A percentile compares a stretch with the other conserved stretches of the same genome.
phyloP scores from a whole-genome alignment of 2,113 vertebrate species.

The Jacana jacana region DNA sequence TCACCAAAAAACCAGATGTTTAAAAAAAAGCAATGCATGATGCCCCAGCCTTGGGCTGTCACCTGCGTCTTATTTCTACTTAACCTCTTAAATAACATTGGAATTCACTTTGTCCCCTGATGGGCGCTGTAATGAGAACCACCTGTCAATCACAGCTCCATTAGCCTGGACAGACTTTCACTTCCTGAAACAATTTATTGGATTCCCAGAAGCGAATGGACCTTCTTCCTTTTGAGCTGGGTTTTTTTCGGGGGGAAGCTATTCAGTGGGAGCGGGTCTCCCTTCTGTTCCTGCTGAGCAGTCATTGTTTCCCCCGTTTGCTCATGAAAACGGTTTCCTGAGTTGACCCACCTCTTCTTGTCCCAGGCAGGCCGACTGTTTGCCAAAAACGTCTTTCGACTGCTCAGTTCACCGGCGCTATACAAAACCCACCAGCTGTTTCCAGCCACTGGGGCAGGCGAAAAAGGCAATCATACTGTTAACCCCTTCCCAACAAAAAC shows the following conservation, averaged over 20 bases:
- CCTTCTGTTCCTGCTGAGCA: slow-evolving; percentile 74
- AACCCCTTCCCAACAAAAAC: slow-evolving; percentile 47
- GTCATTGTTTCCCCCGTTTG: slow-evolving; percentile 82
- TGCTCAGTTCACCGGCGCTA: slow-evolving; percentile 58
- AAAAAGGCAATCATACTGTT: background rate
- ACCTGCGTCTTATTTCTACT: slow-evolving; percentile 70
- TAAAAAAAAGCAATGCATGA: background rate
- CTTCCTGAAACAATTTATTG: slow-evolving; percentile 85
- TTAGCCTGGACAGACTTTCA: slow-evolving; percentile 79
- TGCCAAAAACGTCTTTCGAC: slow-evolving; percentile 70
- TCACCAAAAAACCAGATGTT: background rate
- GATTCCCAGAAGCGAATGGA: slow-evolving; percentile 77
- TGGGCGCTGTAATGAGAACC: slow-evolving; percentile 78
- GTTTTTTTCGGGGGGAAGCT: slow-evolving; percentile 61
- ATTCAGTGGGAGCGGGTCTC: slow-evolving; percentile 74
- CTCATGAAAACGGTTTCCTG: slow-evolving; percentile 85
- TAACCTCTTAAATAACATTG: slow-evolving; percentile 65
- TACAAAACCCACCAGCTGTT: slow-evolving; percentile 84
- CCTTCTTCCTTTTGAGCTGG: slow-evolving; percentile 69
- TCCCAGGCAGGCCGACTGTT: slow-evolving; percentile 65
- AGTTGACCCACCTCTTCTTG: slow-evolving; percentile 74
- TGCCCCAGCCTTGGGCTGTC: slow-evolving; percentile 51
- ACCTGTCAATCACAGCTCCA: slow-evolving; percentile 83
- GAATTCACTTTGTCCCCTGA: slow-evolving; percentile 76
- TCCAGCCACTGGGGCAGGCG: slow-evolving; percentile 53